Base-by-base conservation (phyloP, 2,888 invertebrate genomes). In the Pocota personata region DNA sequence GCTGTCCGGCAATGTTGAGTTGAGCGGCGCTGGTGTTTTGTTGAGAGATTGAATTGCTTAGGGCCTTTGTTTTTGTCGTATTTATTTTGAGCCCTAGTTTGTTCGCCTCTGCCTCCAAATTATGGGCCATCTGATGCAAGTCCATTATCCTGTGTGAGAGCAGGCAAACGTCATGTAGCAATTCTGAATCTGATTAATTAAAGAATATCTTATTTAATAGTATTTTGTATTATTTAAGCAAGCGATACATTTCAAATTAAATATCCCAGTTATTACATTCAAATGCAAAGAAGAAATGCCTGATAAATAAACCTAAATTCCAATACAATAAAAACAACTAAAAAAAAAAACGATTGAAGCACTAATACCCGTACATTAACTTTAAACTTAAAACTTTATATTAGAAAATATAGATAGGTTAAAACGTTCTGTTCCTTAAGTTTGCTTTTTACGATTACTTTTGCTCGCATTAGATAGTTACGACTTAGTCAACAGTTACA, bases 371-470 rank as follows among this genome's bases (percentile, higher is more conserved):
- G n/a, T n/a, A 16, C 64, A 37, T 19, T 40, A 37, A 67, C n/a
- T 21, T 21, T 35, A 8, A 64, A 24, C 19, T 35, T 5, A 21
- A 55, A 52, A 35, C 8, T 1, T 4, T n/a, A 21, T n/a, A 6
- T 10, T 8, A 52, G 14, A 19, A 48, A 24, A 6, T n/a, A n/a
- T n/a, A n/a, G n/a, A n/a, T 40, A 37, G 72, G 21, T 72, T 55
- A 35, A 3, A 30, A 3, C 16, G 1, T 30, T 52, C 7, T 12
- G 19, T 71, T 48, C 16, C 19, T 43, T 75, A 48, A 32, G 16
- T 55, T 75, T 66, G 66, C 57, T 75, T 75, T 7, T 75, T 57
- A 55, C 14, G 14, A 40, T 32, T 75, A n/a, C 35, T 64, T 75
- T 48, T 2, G n/a, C 57, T 57, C 46, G 66, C 75, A 60, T 52